Evolutionary conservation across 2,797 vertebrate species (phyloP).

Genomic region (Cuniculus paca): DNA sequence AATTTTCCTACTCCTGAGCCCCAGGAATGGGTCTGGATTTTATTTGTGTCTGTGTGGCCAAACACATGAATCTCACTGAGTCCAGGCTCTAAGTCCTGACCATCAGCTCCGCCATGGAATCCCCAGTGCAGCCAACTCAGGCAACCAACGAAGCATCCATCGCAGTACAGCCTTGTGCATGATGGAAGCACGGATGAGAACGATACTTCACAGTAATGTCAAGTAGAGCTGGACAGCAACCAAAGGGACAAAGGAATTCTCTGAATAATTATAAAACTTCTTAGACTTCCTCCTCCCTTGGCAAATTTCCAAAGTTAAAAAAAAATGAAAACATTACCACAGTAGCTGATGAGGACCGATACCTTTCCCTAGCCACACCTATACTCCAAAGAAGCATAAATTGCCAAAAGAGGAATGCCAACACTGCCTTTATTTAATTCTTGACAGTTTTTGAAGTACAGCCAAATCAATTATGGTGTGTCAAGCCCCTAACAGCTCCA

Average conservation of each 20-base stretch:
- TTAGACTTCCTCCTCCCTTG: not conserved
- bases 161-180: accelerated
- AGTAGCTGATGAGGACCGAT: accelerated
- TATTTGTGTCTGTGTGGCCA: not conserved
- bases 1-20: not conserved
- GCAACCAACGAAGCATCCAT: not conserved
- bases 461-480: accelerated
- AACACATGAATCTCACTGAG: not conserved
- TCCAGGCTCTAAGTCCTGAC: not conserved
- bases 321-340: not conserved
- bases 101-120: too few species aligned
- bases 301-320: not conserved
- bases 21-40: not conserved
- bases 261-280: not conserved
- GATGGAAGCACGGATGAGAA: accelerated
- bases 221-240: not conserved
- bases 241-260: not conserved
- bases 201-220: not conserved
- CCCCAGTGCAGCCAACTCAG: not conserved
- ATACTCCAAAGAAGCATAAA: accelerated
- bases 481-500: not conserved
- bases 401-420: accelerated
- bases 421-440: not conserved
- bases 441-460: not conserved
- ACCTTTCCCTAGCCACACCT: not conserved